phyloP scores from a whole-genome alignment of 2,113 vertebrate species.

The Piprites chloris region DNA sequence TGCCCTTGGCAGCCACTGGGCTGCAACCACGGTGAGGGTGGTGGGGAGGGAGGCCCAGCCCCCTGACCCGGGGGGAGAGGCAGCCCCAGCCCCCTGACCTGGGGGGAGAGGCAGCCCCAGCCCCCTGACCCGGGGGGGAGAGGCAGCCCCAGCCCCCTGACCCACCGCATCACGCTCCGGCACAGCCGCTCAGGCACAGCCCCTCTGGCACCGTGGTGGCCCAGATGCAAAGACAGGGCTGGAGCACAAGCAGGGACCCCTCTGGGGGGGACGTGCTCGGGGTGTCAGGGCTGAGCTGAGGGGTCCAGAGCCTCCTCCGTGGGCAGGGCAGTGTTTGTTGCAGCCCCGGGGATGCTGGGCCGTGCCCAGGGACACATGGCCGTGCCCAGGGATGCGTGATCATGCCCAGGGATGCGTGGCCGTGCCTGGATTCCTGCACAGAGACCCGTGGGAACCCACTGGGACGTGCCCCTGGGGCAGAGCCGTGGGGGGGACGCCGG shows the following conservation, averaged over 20 bases:
- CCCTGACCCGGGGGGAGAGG: no score
- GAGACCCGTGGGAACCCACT: neutral
- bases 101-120: no score
- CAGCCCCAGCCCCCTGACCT: no score
- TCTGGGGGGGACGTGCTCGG: fast-evolving
- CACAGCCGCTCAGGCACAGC: fast-evolving
- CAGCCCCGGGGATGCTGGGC: neutral
- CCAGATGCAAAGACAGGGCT: fast-evolving
- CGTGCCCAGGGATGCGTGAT: fast-evolving
- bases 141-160: neutral
- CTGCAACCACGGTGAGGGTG: neutral
- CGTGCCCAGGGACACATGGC: fast-evolving
- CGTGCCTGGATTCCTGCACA: neutral
- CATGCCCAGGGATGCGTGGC: neutral
- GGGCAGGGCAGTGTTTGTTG: neutral
- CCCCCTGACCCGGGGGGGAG: no score
- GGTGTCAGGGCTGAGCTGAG: neutral
- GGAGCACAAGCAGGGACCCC: neutral
- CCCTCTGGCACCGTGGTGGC: fast-evolving
- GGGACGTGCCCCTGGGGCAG: fast-evolving
- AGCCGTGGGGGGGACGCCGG: neutral
- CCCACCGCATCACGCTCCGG: fast-evolving
- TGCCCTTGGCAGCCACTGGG: neutral
- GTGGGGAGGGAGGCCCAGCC: neutral
- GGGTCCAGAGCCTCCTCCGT: fast-evolving